Conservation (phyloP, 2,888 invertebrate species). For the Portevinia maculata region DNA sequence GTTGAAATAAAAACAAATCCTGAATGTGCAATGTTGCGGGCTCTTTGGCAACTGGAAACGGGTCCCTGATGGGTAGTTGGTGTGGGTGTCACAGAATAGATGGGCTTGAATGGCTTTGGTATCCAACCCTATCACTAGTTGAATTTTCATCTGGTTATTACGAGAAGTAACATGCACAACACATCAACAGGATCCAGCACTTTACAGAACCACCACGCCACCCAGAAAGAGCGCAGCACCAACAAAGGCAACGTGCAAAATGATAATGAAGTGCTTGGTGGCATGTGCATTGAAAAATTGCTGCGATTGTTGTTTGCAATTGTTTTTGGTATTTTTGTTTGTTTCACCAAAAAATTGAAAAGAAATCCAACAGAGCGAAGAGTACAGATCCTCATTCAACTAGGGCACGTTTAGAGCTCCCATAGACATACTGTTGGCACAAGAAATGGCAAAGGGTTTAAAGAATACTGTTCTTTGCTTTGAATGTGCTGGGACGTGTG, state of each 20-base stretch:
- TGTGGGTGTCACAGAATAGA: conserved; percentile 33
- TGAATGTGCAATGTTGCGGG: conserved; percentile 57
- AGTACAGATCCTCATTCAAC: conserved; percentile 53
- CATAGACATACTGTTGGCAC: conserved; percentile 41
- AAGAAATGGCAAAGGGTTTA: conserved; percentile 46
- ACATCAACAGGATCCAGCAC: not conserved
- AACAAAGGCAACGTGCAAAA: conserved; percentile 30
- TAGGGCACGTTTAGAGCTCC: conserved; percentile 56
- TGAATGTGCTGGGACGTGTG: not conserved
- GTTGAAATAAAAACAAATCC: conserved; percentile 60
- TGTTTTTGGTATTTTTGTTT: conserved; percentile 50
- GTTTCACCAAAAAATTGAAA: not conserved
- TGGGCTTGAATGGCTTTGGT: conserved; percentile 35
- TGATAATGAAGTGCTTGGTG: conserved; percentile 68
- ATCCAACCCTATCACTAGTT: conserved; percentile 72
- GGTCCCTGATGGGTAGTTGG: not conserved
- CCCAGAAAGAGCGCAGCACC: not conserved
- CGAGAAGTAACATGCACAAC: conserved; percentile 30
- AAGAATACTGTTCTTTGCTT: conserved; percentile 23
- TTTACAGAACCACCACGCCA: conserved; percentile 1
- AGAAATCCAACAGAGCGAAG: not conserved
- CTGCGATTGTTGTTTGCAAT: conserved; percentile 68
- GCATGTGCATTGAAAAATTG: conserved; percentile 67
- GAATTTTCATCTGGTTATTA: conserved; percentile 67
- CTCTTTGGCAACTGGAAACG: conserved; percentile 48